Evolutionary conservation across 2,888 invertebrate species (phyloP), one percentile per base, ranked within the genome.

Genomic region (Agrilus cyanescens): DNA sequence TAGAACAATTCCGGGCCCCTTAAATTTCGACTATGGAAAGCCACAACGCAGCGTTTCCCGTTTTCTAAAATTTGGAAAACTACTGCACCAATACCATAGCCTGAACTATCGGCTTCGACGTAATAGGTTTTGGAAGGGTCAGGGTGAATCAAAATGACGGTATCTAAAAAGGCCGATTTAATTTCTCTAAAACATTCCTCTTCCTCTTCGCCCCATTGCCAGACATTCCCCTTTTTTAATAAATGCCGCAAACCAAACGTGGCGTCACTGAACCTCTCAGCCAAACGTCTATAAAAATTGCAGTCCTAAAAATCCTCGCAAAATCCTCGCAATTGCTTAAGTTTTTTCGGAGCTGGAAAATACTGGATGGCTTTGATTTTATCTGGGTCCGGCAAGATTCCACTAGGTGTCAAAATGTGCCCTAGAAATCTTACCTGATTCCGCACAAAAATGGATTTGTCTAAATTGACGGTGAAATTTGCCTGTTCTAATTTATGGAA

Each of bases 261-360:
- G 12, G n/a, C 2, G 1, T 46, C 37, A 37, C 50, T 48, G 14
- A 50, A 46, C 7, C 39, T 6, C 7, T 39, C 13, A 12, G 41
- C 31, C 15, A 52, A 54, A 25, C 44, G 44, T 0, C 50, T 35
- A n/a, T 51, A 51, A 18, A 41, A 53, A 20, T 51, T 51, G 8
- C 52, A 45, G 12, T 1, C 52, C 52, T 2, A 53, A 20, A 37
- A 54, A 53, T 10, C 46, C 50, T 10, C n/a, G n/a, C n/a, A n/a
- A n/a, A n/a, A n/a, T n/a, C n/a, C n/a, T n/a, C 50, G 32, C 2
- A 52, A n/a, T 32, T 52, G 49, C 34, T 52, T 52, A 0, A 43
- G 4, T 5, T 46, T 53, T 13, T 32, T 41, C 0, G 54, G 53
- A 4, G 13, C 25, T 4, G 50, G 53, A 36, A 52, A 54, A 2